Percentiles rank a stretch among this genome's conserved stretches.
phyloP scores from a whole-genome alignment of 2,888 invertebrate genomes.

The Hartigia nigra region DNA sequence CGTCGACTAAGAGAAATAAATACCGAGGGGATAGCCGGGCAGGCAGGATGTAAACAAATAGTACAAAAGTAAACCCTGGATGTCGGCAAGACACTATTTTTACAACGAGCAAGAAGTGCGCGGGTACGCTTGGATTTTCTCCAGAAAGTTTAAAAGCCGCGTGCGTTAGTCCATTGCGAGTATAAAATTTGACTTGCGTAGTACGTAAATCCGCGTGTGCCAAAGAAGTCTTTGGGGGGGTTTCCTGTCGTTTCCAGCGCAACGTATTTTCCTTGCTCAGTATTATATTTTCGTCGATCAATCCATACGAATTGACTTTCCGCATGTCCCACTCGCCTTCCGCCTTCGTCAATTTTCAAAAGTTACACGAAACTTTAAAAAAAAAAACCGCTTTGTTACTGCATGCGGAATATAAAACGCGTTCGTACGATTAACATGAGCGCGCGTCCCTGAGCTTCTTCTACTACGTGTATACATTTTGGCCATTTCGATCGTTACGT shows the following conservation, averaged over 20 bases:
- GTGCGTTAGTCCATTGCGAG: not conserved
- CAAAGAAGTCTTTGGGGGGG: not conserved
- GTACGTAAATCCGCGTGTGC: not conserved
- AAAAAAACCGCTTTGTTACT: not conserved
- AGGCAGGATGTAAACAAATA: constrained; percentile 20
- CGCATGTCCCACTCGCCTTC: not conserved
- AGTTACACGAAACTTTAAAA: not conserved
- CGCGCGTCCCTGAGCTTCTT: not conserved
- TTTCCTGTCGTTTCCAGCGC: not conserved
- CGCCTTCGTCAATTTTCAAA: too few relatives aligned
- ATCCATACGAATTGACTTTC: not conserved
- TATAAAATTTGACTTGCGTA: not conserved
- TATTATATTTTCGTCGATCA: not conserved
- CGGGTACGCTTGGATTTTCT: not conserved
- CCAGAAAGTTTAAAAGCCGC: not conserved
- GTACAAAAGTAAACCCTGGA: constrained; percentile 16
- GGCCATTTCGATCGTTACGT: not conserved
- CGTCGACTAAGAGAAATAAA: constrained; percentile 9
- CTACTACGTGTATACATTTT: not conserved
- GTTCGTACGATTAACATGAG: not conserved
- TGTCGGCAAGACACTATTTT: constrained; percentile 13
- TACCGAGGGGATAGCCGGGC: not conserved
- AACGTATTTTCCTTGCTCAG: not conserved
- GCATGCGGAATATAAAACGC: not conserved
- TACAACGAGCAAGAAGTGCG: not conserved